These are phyloP conservation scores for Desmodus rotundus DNA, from an alignment of 2,113 vertebrate species.

Conservation along the genomic window DNA sequence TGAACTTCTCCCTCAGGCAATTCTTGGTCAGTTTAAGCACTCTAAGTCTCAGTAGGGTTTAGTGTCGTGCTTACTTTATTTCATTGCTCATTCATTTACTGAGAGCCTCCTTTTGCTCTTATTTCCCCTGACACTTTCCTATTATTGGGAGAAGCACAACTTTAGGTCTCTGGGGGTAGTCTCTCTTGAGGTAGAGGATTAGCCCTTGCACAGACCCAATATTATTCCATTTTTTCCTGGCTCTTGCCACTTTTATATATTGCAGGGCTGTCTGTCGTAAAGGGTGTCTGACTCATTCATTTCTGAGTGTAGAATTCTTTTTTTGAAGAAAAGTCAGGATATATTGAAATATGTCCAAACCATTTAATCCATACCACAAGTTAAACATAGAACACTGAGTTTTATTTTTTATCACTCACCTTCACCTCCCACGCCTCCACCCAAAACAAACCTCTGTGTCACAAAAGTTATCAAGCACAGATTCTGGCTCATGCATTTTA, in stretches of 20 bases:
- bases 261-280: not conserved
- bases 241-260: not conserved
- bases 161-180: not conserved
- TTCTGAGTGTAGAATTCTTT: not conserved
- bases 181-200: not conserved
- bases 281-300: not conserved
- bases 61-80: not conserved
- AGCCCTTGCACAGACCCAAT: not conserved
- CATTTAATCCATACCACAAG: not conserved
- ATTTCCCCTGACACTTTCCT: not conserved
- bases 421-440: not conserved
- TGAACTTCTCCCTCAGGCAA: not conserved
- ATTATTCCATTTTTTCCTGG: not conserved
- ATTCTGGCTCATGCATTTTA: not conserved
- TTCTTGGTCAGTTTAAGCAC: not conserved
- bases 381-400: not conserved
- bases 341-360: not conserved
- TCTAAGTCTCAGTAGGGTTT: not conserved
- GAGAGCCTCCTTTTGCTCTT: not conserved
- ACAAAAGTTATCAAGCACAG: not conserved
- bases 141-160: not conserved
- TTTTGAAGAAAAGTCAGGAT: not conserved
- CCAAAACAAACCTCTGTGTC: not conserved
- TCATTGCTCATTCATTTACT: not conserved
- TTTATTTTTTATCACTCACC: not conserved